Conservation (phyloP, 2,113 vertebrate genomes). For the Tetrax tetrax region DNA sequence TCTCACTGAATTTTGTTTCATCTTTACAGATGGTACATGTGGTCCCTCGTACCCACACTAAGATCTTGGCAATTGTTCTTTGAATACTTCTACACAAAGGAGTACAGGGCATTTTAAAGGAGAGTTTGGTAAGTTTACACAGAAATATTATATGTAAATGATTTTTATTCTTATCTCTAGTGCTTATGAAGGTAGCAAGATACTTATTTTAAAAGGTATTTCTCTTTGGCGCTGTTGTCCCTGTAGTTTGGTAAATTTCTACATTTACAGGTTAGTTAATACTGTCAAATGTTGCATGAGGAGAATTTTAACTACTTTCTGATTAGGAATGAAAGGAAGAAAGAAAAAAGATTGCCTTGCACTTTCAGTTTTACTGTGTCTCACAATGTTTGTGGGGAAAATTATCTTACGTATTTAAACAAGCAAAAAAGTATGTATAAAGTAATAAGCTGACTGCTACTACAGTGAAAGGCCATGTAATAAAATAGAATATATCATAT, state of each 20-base stretch:
- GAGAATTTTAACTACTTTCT: background rate
- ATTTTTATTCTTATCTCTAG: background rate
- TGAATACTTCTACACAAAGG: background rate
- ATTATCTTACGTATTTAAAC: background rate
- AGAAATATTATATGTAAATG: background rate
- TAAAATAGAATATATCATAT: background rate
- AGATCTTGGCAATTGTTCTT: background rate
- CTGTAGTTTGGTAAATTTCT: background rate
- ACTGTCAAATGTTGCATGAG: background rate
- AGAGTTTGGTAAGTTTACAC: background rate
- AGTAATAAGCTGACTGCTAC: background rate
- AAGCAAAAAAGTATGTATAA: background rate
- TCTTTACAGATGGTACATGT: accelerated
- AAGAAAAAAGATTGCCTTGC: background rate
- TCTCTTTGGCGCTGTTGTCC: background rate
- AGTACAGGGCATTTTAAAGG: background rate
- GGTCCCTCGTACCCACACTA: background rate
- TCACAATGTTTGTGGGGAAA: background rate
- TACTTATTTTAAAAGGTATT: background rate
- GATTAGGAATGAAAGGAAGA: background rate
- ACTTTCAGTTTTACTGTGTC: background rate
- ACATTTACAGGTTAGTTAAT: background rate
- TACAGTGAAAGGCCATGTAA: background rate
- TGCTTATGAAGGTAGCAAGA: background rate
- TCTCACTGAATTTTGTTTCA: background rate